A percentile compares a stretch with the other conserved stretches of the same genome.
These are phyloP conservation scores for Oreochromis niloticus DNA, from an alignment of 2,113 vertebrate species.

Conservation along the genomic window DNA sequence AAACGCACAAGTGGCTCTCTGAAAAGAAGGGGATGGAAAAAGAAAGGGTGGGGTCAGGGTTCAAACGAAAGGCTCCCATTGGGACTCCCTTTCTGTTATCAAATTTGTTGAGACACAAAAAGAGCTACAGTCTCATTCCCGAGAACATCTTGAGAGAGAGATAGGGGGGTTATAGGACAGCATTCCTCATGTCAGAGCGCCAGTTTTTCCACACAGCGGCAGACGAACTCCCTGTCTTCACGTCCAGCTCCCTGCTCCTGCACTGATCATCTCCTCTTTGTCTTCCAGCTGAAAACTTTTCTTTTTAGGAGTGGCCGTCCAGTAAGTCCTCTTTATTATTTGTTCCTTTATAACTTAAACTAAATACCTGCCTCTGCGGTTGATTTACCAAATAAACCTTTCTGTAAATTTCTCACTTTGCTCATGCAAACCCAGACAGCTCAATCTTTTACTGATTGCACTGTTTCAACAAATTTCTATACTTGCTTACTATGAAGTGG, in stretches of 20 bases:
- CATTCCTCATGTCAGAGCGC: constrained; percentile 12
- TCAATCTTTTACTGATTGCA: neutral
- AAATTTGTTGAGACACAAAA: constrained; percentile 73
- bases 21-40: constrained; percentile 55
- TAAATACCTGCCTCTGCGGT: neutral
- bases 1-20: constrained; percentile 74
- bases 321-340: constrained; percentile 13
- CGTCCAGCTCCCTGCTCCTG: constrained; percentile 4
- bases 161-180: constrained; percentile 29
- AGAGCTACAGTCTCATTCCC: constrained; percentile 57
- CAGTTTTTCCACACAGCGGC: neutral
- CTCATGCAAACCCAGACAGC: neutral
- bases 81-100: constrained; percentile 64
- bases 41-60: constrained; percentile 71
- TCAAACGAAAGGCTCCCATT: constrained; percentile 61
- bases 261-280: neutral
- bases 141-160: constrained; percentile 47
- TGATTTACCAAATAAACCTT: neutral
- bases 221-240: neutral
- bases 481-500: neutral
- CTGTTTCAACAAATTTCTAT: neutral
- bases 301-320: neutral
- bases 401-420: neutral
- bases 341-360: neutral
- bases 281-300: neutral